Conservation (phyloP, 1,140 invertebrate species). For the Caerostris extrusa region DNA sequence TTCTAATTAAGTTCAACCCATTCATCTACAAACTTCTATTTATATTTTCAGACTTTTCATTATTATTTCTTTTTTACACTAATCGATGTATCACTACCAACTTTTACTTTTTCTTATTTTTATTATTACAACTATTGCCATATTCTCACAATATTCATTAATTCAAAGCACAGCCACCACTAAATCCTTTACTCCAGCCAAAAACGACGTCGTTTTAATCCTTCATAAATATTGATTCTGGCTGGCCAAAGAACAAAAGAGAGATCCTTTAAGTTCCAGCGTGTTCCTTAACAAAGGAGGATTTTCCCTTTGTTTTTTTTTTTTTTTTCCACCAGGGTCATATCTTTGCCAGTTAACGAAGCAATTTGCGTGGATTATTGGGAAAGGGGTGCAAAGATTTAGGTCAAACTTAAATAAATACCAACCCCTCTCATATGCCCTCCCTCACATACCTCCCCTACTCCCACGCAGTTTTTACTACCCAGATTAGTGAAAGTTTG, state of each 20-base stretch:
- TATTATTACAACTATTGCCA: too few species aligned
- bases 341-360: background rate
- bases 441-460: background rate
- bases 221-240: slow-evolving; percentile 40
- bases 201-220: slow-evolving; percentile 19
- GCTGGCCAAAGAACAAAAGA: background rate
- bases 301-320: background rate
- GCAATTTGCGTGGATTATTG: slow-evolving; percentile 33
- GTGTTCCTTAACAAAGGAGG: slow-evolving; percentile 12
- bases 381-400: slow-evolving; percentile 13
- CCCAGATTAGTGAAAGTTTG: background rate
- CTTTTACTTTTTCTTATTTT: too few species aligned
- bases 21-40: too few species aligned
- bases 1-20: too few species aligned
- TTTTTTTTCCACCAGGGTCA: background rate
- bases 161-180: background rate
- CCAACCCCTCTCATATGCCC: background rate
- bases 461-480: background rate
- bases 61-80: too few species aligned
- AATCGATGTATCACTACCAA: too few species aligned
- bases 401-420: slow-evolving; percentile 11
- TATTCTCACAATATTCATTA: background rate
- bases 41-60: too few species aligned
- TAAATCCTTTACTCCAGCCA: background rate
- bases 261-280: background rate